Evolutionary conservation across 2,113 vertebrate species (phyloP).

Genomic region (Isurus oxyrinchus): DNA sequence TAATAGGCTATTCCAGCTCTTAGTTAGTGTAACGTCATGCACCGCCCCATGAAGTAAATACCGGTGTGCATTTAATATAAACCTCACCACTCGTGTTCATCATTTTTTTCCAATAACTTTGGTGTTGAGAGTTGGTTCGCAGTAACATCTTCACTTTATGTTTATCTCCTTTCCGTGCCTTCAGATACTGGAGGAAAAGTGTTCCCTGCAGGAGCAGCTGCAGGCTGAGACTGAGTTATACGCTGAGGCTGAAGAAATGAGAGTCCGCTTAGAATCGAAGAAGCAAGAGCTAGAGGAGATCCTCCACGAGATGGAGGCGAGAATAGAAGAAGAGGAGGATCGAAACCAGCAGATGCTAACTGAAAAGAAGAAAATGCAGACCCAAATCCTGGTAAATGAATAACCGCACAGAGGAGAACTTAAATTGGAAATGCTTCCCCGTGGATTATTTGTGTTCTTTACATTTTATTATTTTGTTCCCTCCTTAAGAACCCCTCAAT

Average conservation of each 20-base stretch:
- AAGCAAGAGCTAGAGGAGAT: conserved; percentile 92
- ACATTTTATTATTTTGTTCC: not conserved
- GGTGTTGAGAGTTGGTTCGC: not conserved
- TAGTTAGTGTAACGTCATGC: not conserved
- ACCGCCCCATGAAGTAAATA: not conserved
- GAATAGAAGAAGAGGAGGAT: conserved; percentile 89
- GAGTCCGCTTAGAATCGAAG: conserved; percentile 79
- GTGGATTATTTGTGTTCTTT: not conserved
- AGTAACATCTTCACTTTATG: not conserved
- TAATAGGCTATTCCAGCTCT: not conserved
- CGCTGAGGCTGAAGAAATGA: conserved; percentile 81
- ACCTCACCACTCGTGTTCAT: not conserved
- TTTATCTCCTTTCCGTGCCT: not conserved
- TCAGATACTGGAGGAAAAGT: conserved; percentile 77
- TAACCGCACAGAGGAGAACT: too few relatives aligned
- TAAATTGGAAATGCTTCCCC: too few relatives aligned
- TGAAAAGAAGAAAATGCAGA: conserved; percentile 84
- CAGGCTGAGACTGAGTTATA: conserved; percentile 83
- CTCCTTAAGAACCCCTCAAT: not conserved
- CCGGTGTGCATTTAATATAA: not conserved
- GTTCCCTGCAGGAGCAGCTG: conserved; percentile 71
- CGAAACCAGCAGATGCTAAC: conserved; percentile 65
- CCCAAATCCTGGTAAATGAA: conserved; percentile 74
- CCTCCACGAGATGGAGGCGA: conserved; percentile 85
- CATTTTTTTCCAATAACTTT: not conserved